Conservation (phyloP, 1,140 invertebrate genomes). For the Rhagoletis zephyria region DNA sequence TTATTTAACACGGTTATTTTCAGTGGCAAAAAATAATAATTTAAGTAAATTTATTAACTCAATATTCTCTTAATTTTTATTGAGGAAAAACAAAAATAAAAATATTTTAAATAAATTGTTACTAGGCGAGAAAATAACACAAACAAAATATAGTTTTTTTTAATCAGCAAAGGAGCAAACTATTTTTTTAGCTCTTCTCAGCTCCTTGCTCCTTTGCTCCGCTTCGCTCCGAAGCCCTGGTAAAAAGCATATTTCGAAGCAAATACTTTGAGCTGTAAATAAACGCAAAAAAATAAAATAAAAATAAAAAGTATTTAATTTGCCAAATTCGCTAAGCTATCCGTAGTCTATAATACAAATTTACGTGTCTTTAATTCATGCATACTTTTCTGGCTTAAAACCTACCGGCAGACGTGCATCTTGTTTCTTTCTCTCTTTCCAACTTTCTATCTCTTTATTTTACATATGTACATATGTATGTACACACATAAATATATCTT, state of each 20-base stretch:
- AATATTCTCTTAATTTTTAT: too few species aligned
- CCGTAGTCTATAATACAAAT: background rate
- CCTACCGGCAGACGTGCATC: background rate
- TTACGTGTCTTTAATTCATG: background rate
- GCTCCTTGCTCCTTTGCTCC: too few species aligned
- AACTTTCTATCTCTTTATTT: background rate
- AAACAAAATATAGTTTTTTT: too few species aligned
- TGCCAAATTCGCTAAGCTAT: background rate
- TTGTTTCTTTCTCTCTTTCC: background rate
- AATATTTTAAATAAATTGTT: background rate
- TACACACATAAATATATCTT: too few species aligned
- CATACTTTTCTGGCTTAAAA: background rate
- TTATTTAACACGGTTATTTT: too few species aligned
- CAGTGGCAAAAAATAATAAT: too few species aligned
- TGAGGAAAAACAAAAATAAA: background rate
- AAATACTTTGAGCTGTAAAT: conserved; percentile 31
- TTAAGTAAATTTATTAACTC: too few species aligned
- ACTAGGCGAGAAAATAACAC: too few species aligned
- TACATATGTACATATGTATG: background rate
- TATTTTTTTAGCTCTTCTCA: too few species aligned
- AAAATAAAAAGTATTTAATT: background rate
- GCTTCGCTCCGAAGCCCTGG: too few species aligned
- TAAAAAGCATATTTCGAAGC: background rate
- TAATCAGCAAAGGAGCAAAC: too few species aligned
- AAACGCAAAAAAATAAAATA: too few species aligned